A percentile compares a stretch with the other conserved stretches of the same genome.
Conservation (phyloP, 1,140 invertebrate species). For the Charaxes varanes region DNA sequence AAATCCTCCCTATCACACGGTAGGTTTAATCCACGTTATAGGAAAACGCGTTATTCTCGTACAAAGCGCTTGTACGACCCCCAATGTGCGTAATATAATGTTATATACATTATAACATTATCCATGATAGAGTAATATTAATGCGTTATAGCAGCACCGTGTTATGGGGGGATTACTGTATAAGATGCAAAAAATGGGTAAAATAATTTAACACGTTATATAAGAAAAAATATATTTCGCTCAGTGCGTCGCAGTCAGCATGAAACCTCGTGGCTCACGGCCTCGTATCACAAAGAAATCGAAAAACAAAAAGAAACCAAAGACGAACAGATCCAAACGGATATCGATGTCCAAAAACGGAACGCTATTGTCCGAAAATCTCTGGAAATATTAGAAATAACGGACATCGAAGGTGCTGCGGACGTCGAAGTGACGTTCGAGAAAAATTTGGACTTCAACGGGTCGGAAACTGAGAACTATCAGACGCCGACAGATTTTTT, state of each 20-base stretch:
- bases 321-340: constrained; percentile 39
- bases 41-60: no score
- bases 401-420: constrained; percentile 22
- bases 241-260: constrained; percentile 26
- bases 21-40: no score
- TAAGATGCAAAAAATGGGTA: no score
- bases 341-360: constrained; percentile 26
- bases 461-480: constrained; percentile 44
- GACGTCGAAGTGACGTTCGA: constrained; percentile 50
- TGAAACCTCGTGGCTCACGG: constrained; percentile 31
- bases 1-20: no score
- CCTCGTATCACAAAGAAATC: constrained; percentile 29
- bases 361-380: constrained; percentile 41
- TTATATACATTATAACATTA: no score
- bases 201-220: no score
- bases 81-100: no score
- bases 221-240: not conserved
- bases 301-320: constrained; percentile 32
- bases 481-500: constrained; percentile 50
- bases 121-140: no score
- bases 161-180: no score
- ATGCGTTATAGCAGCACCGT: no score
- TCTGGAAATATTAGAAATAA: constrained; percentile 46
- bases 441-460: constrained; percentile 33
- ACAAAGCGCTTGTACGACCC: no score